Evolutionary conservation across 2,797 vertebrate species (phyloP).

Genomic region (Liasis olivaceus): DNA sequence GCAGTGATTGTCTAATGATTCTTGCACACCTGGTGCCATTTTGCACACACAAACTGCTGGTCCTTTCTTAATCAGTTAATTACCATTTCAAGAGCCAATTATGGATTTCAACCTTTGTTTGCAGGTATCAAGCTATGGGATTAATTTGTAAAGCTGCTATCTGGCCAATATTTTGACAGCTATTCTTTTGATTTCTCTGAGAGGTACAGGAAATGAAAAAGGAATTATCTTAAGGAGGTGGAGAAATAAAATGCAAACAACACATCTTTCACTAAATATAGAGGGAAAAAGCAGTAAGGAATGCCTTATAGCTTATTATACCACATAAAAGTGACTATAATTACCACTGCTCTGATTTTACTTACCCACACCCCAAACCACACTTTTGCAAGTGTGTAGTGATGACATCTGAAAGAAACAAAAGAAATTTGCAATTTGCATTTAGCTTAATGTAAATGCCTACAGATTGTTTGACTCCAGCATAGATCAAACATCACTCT

Average conservation of each 20-base stretch:
- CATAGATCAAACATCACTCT: conserved; percentile 74
- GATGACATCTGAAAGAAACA: conserved; percentile 74
- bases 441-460: conserved; percentile 69
- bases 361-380: conserved; percentile 59
- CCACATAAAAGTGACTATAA: conserved; percentile 63
- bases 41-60: conserved; percentile 44
- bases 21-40: conserved; percentile 49
- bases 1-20: conserved; percentile 48
- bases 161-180: conserved; percentile 68
- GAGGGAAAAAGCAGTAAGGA: conserved; percentile 64
- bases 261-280: conserved; percentile 62
- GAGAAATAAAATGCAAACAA: conserved; percentile 7
- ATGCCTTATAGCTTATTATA: conserved; percentile 67
- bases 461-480: conserved; percentile 69
- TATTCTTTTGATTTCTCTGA: conserved; percentile 58
- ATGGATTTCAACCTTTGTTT: conserved; percentile 66
- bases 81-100: conserved; percentile 71
- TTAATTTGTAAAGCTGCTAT: conserved; percentile 76
- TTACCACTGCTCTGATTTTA: conserved; percentile 55
- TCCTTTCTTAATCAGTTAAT: conserved; percentile 69
- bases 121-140: conserved; percentile 70
- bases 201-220: conserved; percentile 59
- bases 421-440: conserved; percentile 74
- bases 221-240: conserved; percentile 60
- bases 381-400: conserved; percentile 65